Base-by-base conservation (phyloP, 2,888 invertebrate species). In the Oscheius sp. region DNA sequence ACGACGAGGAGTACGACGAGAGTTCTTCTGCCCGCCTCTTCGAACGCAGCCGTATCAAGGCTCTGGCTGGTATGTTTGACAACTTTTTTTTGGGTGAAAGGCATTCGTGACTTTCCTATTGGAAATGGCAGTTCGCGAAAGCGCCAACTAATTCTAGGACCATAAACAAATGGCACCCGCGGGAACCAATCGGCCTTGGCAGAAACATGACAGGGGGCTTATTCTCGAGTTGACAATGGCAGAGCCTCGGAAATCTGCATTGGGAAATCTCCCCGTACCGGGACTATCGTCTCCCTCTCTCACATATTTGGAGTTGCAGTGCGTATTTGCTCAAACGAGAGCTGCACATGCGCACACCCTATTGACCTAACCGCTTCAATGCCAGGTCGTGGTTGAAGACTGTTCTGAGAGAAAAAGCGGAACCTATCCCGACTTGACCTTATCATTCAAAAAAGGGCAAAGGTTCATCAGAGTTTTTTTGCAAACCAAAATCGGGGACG, bases 41-140 rank as follows among this genome's bases (percentile, higher is more conserved):
- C 90, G 98, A 98, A 91, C 91, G 98, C 89, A 96, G 96, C 87
- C 92, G 98, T 88, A 99, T 98, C 87, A 96, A 96, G 90, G 97
- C 97, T 82, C 90, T 98, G 87, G 97, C 97, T 87, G 96, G 95
- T 95, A 84, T 31, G 79, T 53, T 17, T 46, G 3, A 15, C 10
- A 25, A 29, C 34, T 25, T 27, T 23, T 33, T 23, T 6, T 29
- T 34, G 34, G 25, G 17, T 57, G n/a, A n/a, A n/a, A n/a, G n/a
- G n/a, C n/a, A n/a, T n/a, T n/a, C n/a, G n/a, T 20, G 27, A 27
- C 29, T 42, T 61, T 27, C 29, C 20, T 37, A 27, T 39, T 39
- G 42, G 20, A 39, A 20, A 20, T 31, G 45, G 37, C 52, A 48
- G 27, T 64, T 64, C 25, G 33, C 42, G 64, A 33, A 33, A 50